Evolutionary conservation across 2,797 vertebrate species (phyloP), one percentile per base, ranked within the genome.

Genomic region (Leptodactylus fallax): DNA sequence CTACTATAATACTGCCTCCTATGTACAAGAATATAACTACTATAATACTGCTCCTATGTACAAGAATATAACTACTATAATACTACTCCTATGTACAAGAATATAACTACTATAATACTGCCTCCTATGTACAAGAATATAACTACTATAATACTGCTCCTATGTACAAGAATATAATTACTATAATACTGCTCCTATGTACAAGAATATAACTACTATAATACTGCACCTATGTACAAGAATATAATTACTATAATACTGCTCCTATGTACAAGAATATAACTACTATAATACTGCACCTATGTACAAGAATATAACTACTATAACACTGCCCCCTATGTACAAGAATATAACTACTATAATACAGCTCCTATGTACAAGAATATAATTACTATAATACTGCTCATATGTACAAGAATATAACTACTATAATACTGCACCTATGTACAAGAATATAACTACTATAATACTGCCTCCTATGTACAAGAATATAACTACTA

Each of bases 201-300:
- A 12, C n/a, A 27, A 67, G n/a, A 67, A 67, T 25, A 67, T 67
- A 25, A 67, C 14, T 71, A 67, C 25, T 45, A 71, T 36, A 71
- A 36, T 36, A 36, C 16, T 36, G 67, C 25, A 8, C 27, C 16
- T 45, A 19, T 72, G 2, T 72, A 45, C 36, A 72, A 72, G 36
- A 72, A 72, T 72, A 67, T 72, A 72, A 47, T 27, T 72, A 72
- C 69, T 72, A 72, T 72, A 72, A 72, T 72, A 69, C 67, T 69
- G 13, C 69, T 9, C 67, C 27, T 71, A 71, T 71, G 13, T 71
- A 71, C 2, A 71, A 45, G 25, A 71, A 71, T 71, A 71, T 36
- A 67, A 67, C 63, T 67, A 67, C n/a, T 67, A 67, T 12, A 67
- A 67, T 67, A 67, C 23, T 25, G 11, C n/a, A 3, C 63, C n/a